Evolutionary conservation across 2,797 vertebrate genomes (phyloP).

Genomic region (Poecilia velifera): DNA sequence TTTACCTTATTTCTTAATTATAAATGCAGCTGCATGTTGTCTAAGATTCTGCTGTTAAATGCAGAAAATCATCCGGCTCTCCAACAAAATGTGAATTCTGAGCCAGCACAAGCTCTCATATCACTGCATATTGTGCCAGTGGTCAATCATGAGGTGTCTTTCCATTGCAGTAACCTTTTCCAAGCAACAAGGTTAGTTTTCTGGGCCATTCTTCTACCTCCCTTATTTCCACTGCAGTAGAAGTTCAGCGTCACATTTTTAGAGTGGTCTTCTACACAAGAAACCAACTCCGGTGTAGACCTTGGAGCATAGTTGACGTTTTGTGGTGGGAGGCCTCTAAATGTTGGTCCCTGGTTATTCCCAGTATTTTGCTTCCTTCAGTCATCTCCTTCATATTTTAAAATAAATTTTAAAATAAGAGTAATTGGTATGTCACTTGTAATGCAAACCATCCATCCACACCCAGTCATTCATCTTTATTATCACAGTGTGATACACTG

Average conservation of each 20-base stretch:
- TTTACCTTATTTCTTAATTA: not conserved
- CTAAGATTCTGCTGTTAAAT: not conserved
- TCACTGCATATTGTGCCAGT: not conserved
- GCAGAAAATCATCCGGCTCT: not conserved
- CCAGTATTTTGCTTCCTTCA: not conserved
- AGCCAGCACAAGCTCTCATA: not conserved
- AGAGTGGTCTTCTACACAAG: not conserved
- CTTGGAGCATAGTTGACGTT: not conserved
- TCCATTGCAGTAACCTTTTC: not conserved
- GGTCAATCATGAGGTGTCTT: not conserved
- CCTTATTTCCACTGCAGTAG: not conserved
- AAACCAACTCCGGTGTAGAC: not conserved
- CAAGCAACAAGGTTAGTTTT: not conserved
- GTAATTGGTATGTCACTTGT: not conserved
- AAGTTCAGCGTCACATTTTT: not conserved
- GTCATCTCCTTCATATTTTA: not conserved
- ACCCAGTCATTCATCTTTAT: not conserved
- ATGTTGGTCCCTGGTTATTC: not conserved
- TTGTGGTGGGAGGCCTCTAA: not conserved
- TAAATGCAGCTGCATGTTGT: not conserved
- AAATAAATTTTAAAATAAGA: not conserved
- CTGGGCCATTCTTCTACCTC: not conserved
- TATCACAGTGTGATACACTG: not conserved
- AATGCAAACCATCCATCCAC: not conserved
- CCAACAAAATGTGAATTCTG: not conserved